Conservation (phyloP, 2,113 vertebrate species). For the Xenus cinereus region DNA sequence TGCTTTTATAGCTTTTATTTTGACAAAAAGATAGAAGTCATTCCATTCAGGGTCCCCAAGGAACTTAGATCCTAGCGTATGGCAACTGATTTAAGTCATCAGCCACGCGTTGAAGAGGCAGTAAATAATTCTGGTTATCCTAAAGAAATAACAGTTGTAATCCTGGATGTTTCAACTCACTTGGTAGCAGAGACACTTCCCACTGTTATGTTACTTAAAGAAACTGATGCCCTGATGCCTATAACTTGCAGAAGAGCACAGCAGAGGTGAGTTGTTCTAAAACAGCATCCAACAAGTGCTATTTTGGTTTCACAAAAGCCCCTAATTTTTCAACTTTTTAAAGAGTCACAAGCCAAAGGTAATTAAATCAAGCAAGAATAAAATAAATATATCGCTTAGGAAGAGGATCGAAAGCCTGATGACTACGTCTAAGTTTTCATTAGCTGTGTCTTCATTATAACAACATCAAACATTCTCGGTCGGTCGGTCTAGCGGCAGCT, state of each 20-base stretch:
- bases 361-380: background rate
- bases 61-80: background rate
- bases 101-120: background rate
- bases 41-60: background rate
- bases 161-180: background rate
- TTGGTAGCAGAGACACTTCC: background rate
- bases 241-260: background rate
- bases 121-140: background rate
- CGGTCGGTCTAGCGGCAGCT: background rate
- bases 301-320: background rate
- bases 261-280: background rate
- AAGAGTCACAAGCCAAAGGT: background rate
- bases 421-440: background rate
- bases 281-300: background rate
- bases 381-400: background rate
- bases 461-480: fast-evolving
- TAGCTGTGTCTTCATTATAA: background rate
- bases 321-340: background rate
- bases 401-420: background rate
- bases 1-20: background rate
- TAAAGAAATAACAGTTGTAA: background rate
- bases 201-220: background rate
- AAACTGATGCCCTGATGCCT: background rate
- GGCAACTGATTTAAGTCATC: background rate
- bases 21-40: background rate